These are phyloP conservation scores for Protobothrops mucrosquamatus DNA, from an alignment of 2,113 vertebrate genomes.

Conservation along the genomic window DNA sequence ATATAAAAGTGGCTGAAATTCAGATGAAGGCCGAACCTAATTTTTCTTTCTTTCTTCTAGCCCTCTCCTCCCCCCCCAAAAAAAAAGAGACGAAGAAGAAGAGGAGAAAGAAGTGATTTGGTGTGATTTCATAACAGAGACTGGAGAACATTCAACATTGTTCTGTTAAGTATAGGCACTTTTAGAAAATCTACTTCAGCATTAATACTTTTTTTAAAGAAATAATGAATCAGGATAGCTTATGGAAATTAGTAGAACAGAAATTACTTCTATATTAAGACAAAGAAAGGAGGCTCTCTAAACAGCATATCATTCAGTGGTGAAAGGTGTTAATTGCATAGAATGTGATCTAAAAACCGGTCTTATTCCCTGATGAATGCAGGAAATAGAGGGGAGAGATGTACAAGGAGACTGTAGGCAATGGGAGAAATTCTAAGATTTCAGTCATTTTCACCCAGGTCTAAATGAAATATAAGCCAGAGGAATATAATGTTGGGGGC, in stretches of 20 bases:
- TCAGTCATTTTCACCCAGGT: not conserved
- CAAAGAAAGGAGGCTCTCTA: not conserved
- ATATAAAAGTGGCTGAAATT: constrained; percentile 37
- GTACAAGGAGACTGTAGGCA: not conserved
- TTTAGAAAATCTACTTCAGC: constrained; percentile 21
- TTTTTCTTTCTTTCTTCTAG: constrained; percentile 34
- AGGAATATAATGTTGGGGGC: not conserved
- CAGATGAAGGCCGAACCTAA: constrained; percentile 54
- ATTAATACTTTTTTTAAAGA: not conserved
- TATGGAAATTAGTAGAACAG: constrained; percentile 18
- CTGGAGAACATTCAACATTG: not conserved
- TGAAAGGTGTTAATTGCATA: not conserved
- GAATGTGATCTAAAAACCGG: not conserved
- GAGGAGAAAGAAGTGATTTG: not conserved
- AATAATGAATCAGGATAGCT: not conserved
- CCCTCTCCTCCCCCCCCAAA: constrained; percentile 5
- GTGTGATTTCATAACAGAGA: constrained; percentile 28
- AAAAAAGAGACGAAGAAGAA: constrained; percentile 11
- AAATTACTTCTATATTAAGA: not conserved
- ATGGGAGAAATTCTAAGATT: not conserved
- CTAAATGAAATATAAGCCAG: not conserved
- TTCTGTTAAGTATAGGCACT: constrained; percentile 24
- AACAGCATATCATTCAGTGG: not conserved
- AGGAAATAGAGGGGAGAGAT: not conserved
- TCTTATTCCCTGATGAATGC: not conserved